Percentiles rank a stretch among this genome's conserved stretches.
These are phyloP conservation scores for Allacma fusca DNA, from an alignment of 2,888 invertebrate species.

Conservation along the genomic window DNA sequence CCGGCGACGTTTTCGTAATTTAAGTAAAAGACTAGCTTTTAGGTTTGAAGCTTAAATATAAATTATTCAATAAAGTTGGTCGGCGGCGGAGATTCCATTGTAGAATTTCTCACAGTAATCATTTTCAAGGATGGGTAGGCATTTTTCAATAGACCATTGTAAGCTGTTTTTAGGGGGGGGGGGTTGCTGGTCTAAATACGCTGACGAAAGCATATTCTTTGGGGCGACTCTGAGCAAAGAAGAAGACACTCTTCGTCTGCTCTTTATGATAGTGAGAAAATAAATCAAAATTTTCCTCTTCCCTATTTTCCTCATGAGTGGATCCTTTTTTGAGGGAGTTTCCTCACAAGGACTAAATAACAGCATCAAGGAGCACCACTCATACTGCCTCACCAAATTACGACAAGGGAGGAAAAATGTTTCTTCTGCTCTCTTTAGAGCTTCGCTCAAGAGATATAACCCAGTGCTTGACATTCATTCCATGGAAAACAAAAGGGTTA, in stretches of 20 bases:
- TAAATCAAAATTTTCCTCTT: constrained; percentile 9
- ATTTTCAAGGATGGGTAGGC: background rate
- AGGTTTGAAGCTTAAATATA: no score
- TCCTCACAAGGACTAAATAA: background rate
- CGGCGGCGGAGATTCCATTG: background rate
- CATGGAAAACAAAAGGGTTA: background rate
- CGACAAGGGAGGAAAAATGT: constrained; percentile 4
- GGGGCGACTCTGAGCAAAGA: background rate
- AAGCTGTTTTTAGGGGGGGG: background rate
- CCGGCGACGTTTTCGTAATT: no score
- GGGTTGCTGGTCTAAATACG: background rate
- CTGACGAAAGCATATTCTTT: background rate
- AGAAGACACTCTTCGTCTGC: background rate
- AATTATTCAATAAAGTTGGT: no score
- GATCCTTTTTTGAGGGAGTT: background rate
- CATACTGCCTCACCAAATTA: background rate
- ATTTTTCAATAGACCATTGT: constrained; percentile 13
- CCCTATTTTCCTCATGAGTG: background rate
- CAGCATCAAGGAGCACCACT: background rate
- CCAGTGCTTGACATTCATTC: constrained; percentile 2
- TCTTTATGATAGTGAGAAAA: constrained; percentile 5
- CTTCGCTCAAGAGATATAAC: background rate
- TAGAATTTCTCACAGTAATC: background rate
- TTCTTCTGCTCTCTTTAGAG: background rate
- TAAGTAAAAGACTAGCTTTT: no score